Percentiles rank a stretch among this genome's conserved stretches.
Evolutionary conservation across 53 echinoderm and acorn worm genomes (phyloP).

Genomic region (Astropecten irregularis): DNA sequence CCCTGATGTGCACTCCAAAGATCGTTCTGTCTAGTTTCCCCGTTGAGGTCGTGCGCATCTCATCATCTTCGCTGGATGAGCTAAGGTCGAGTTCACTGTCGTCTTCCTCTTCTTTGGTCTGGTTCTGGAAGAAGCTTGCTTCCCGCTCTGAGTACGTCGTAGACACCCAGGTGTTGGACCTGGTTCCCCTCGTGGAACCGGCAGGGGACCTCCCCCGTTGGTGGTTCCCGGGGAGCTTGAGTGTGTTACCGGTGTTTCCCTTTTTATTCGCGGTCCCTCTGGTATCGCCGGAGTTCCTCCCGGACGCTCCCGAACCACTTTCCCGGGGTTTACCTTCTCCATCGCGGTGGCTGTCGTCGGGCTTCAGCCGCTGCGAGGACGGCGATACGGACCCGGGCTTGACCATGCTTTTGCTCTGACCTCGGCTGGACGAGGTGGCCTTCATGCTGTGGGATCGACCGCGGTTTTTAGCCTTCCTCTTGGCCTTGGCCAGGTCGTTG

Average conservation of each 20-base stretch:
- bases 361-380: background rate
- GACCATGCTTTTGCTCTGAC: constrained; percentile 8
- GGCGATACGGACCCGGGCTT: background rate
- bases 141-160: constrained; percentile 8
- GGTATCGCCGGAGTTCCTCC: background rate
- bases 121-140: constrained; percentile 32
- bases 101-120: constrained; percentile 34
- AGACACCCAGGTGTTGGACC: constrained; percentile 26
- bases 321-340: background rate
- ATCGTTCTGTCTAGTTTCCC: constrained; percentile 72
- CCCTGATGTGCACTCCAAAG: constrained; percentile 90
- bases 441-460: background rate
- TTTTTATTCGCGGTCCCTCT: background rate
- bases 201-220: background rate
- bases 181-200: constrained; percentile 34
- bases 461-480: constrained; percentile 7
- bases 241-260: too few relatives aligned
- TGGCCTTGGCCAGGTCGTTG: constrained; percentile 10
- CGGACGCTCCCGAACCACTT: background rate
- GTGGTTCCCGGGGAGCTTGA: constrained; percentile 1
- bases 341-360: background rate
- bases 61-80: background rate
- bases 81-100: constrained; percentile 5
- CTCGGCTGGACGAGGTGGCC: background rate
- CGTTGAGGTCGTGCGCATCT: constrained; percentile 8